Evolutionary conservation across 2,888 invertebrate genomes (phyloP).

Genomic region (Abrostola triplasia): DNA sequence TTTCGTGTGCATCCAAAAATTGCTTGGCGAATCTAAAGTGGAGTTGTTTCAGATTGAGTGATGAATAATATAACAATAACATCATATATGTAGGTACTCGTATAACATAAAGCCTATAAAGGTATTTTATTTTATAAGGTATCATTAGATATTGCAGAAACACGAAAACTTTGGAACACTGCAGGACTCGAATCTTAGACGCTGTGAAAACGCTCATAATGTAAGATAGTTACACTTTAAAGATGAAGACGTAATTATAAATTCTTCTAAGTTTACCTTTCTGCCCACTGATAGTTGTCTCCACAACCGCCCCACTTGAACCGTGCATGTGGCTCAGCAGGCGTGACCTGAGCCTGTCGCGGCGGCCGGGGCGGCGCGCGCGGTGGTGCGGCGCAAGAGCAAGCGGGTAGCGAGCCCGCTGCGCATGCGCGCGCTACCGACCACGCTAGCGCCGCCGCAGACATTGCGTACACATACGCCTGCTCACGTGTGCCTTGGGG

Average conservation of each 20-base stretch:
- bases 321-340: conserved; percentile 91
- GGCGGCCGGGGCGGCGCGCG: conserved; percentile 88
- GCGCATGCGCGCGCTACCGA: conserved; percentile 93
- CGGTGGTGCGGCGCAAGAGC: conserved; percentile 93
- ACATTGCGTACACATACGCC: conserved; percentile 94
- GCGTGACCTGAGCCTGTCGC: conserved; percentile 89
- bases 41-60: conserved; percentile 4
- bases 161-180: too few relatives aligned
- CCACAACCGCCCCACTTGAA: conserved; percentile 97
- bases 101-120: too few relatives aligned
- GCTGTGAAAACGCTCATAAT: too few relatives aligned
- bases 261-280: conserved; percentile 72
- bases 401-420: conserved; percentile 91
- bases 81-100: not conserved
- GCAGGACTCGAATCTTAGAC: too few relatives aligned
- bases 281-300: conserved; percentile 93
- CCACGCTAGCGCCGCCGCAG: conserved; percentile 93
- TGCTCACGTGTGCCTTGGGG: conserved; percentile 93
- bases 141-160: too few relatives aligned
- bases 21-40: conserved; percentile 89
- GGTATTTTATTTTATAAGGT: too few relatives aligned
- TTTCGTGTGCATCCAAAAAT: conserved; percentile 91
- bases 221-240: too few relatives aligned
- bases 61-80: not conserved
- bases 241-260: too few relatives aligned